Evolutionary conservation across 2,888 invertebrate genomes (phyloP).

Genomic region (Latheticus oryzae): DNA sequence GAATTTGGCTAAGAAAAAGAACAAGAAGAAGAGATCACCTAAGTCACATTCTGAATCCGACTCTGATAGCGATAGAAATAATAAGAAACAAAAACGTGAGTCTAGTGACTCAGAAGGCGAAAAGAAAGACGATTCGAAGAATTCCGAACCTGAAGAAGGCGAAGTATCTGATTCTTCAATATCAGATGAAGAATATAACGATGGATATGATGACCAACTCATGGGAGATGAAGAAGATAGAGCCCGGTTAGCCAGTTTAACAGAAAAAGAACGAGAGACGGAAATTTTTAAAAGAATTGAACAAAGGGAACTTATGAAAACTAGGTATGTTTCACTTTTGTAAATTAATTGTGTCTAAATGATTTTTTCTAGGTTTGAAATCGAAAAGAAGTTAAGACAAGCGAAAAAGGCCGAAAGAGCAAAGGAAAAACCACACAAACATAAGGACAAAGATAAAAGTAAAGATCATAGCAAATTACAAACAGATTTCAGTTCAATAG

Average conservation of each 20-base stretch:
- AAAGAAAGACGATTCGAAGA: conserved; percentile 63
- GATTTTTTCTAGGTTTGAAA: conserved; percentile 81
- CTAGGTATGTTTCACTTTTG: conserved; percentile 67
- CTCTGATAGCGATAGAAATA: conserved; percentile 43
- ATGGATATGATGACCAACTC: conserved; percentile 96
- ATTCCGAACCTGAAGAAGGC: conserved; percentile 87
- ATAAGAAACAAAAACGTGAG: conserved; percentile 56
- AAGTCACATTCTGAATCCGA: conserved; percentile 63
- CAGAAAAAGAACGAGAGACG: conserved; percentile 96
- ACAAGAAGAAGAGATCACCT: conserved; percentile 67
- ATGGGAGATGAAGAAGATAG: conserved; percentile 98
- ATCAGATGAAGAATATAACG: conserved; percentile 90
- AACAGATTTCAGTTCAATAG: conserved; percentile 67
- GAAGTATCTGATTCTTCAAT: conserved; percentile 82
- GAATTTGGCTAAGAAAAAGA: conserved; percentile 84
- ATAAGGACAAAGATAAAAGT: conserved; percentile 80
- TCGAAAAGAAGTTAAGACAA: conserved; percentile 90
- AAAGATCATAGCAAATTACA: conserved; percentile 65
- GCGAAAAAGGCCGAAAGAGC: conserved; percentile 82
- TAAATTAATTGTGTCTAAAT: background rate
- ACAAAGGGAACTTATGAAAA: conserved; percentile 92
- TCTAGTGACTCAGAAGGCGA: conserved; percentile 57
- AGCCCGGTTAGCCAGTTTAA: conserved; percentile 88
- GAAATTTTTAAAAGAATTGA: conserved; percentile 97
- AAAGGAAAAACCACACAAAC: conserved; percentile 72